phyloP scores from a whole-genome alignment of 2,797 vertebrate genomes.

The Hypotaenidia okinawae region DNA sequence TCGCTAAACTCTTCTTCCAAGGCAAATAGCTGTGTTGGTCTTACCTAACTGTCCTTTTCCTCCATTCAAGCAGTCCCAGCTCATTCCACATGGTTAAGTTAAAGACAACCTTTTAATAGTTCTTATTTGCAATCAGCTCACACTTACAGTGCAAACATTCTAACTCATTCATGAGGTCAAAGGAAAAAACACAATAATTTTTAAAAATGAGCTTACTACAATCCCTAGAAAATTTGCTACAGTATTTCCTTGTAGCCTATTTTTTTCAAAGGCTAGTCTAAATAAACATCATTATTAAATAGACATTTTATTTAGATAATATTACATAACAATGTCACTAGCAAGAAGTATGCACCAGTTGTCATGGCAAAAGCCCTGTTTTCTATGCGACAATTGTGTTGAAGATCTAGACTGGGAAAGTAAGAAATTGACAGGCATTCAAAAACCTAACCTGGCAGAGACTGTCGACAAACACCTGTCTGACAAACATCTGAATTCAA shows the following conservation, averaged over 20 bases:
- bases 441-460: background rate
- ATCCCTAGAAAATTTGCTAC: background rate
- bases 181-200: background rate
- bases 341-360: background rate
- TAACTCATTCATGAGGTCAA: background rate
- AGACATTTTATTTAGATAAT: background rate
- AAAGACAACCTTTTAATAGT: background rate
- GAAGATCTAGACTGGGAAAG: background rate
- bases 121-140: background rate
- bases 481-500: background rate
- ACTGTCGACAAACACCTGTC: background rate
- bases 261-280: background rate
- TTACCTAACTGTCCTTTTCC: background rate
- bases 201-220: background rate
- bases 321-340: background rate
- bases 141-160: fast-evolving
- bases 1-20: background rate
- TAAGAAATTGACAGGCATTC: background rate
- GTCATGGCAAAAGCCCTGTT: background rate
- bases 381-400: background rate
- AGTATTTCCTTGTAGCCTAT: background rate
- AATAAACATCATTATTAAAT: background rate
- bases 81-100: background rate
- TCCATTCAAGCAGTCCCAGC: background rate
- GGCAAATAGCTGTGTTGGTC: background rate